phyloP scores from a whole-genome alignment of 2,797 vertebrate species.

The Dendrocincla fuliginosa region DNA sequence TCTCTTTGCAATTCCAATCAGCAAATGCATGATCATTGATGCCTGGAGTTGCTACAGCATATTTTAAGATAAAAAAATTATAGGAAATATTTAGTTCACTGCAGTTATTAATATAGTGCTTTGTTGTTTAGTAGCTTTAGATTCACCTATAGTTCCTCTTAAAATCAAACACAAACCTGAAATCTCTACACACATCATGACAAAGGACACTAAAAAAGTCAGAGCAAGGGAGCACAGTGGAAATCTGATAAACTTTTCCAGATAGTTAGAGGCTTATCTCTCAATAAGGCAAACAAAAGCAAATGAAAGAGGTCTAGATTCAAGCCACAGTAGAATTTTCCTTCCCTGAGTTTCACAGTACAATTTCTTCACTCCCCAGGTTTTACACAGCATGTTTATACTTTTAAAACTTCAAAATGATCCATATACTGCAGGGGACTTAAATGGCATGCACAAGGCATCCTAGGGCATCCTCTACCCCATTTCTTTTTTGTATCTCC shows the following conservation, averaged over 20 bases:
- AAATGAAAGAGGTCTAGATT: not conserved
- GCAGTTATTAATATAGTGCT: not conserved
- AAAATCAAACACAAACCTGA: constrained; percentile 12
- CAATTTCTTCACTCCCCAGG: not conserved
- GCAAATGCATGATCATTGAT: not conserved
- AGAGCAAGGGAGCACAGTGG: not conserved
- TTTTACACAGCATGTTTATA: constrained; percentile 19
- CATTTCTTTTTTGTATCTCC: not conserved
- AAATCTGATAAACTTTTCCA: constrained; percentile 24
- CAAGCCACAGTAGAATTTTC: not conserved
- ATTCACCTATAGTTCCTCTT: not conserved
- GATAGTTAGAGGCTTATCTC: not conserved
- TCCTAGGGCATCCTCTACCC: not conserved
- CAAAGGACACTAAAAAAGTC: not conserved
- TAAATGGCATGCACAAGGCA: not conserved
- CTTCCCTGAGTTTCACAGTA: not conserved
- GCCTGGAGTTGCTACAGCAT: not conserved
- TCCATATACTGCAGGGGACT: not conserved
- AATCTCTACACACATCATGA: not conserved
- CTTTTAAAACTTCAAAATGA: not conserved
- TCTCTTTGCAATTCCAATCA: constrained; percentile 23
- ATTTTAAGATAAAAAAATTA: not conserved
- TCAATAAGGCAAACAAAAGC: not conserved
- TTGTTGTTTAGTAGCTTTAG: not conserved
- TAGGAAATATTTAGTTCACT: not conserved